Percentiles rank a stretch among this genome's conserved stretches.
phyloP scores from a whole-genome alignment of 53 echinoderm and acorn worm species.

The Henricia sp. region DNA sequence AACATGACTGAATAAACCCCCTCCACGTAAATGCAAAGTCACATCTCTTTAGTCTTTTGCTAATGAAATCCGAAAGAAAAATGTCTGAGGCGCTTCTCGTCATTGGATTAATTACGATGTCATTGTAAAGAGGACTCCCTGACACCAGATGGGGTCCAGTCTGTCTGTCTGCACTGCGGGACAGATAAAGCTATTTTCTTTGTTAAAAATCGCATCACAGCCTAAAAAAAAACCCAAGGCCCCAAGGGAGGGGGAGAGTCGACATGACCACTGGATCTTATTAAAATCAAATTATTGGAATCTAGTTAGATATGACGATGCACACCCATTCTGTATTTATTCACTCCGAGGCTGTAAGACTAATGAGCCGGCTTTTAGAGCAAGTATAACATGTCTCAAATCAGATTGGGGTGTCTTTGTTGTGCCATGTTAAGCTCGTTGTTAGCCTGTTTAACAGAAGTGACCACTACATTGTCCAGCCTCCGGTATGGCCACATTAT shows the following conservation, averaged over 20 bases:
- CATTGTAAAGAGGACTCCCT: background rate
- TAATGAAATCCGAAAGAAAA: too few species aligned
- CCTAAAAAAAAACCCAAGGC: too few species aligned
- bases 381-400: background rate
- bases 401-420: background rate
- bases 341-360: background rate
- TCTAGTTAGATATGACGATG: slow-evolving; percentile 55
- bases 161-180: background rate
- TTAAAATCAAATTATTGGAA: slow-evolving; percentile 53
- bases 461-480: too few species aligned
- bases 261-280: slow-evolving; percentile 19
- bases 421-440: slow-evolving; percentile 31
- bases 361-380: slow-evolving; percentile 30
- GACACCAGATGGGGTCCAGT: slow-evolving; percentile 27
- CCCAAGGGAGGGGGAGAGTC: too few species aligned
- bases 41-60: too few species aligned
- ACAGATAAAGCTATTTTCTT: slow-evolving; percentile 9
- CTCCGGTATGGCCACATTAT: too few species aligned
- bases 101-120: background rate
- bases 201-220: background rate
- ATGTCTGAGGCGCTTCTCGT: background rate
- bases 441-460: too few species aligned
- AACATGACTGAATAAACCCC: too few species aligned
- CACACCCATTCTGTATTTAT: too few species aligned
- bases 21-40: too few species aligned